phyloP scores from a whole-genome alignment of 2,888 invertebrate genomes.

The Griposia aprilina region DNA sequence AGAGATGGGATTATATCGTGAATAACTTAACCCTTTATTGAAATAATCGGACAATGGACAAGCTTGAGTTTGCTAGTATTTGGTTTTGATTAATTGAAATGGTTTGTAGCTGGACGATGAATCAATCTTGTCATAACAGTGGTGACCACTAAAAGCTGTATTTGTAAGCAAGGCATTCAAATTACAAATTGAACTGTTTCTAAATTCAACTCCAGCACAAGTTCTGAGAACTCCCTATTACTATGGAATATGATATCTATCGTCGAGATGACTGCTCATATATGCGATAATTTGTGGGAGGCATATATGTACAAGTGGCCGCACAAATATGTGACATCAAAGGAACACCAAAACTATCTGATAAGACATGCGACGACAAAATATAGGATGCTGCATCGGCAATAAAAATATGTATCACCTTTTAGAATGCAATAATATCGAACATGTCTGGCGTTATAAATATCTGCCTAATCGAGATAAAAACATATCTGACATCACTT shows the following conservation, averaged over 20 bases:
- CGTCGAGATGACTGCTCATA: neutral
- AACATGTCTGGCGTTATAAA: neutral
- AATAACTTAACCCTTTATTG: conserved; percentile 38
- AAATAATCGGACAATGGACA: conserved; percentile 19
- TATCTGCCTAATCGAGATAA: neutral
- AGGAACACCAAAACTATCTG: neutral
- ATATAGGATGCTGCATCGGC: neutral
- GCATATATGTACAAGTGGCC: too few relatives aligned
- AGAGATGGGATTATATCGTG: conserved; percentile 22
- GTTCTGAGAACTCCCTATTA: neutral
- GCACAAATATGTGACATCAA: neutral
- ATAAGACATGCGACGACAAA: neutral
- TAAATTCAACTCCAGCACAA: neutral
- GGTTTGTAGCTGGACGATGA: neutral
- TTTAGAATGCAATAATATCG: neutral
- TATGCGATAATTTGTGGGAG: too few relatives aligned
- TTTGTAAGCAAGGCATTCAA: conserved; percentile 13
- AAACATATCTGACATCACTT: neutral
- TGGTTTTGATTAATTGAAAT: conserved; percentile 20
- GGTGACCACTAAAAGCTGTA: neutral
- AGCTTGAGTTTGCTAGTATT: conserved; percentile 1
- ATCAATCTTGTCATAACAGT: conserved; percentile 11
- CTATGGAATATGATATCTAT: neutral
- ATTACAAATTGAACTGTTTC: conserved; percentile 13
- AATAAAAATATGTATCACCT: neutral